A percentile compares a stretch with the other conserved stretches of the same genome.
Evolutionary conservation across 2,888 invertebrate species (phyloP).

Genomic region (Calephelis perditalis): DNA sequence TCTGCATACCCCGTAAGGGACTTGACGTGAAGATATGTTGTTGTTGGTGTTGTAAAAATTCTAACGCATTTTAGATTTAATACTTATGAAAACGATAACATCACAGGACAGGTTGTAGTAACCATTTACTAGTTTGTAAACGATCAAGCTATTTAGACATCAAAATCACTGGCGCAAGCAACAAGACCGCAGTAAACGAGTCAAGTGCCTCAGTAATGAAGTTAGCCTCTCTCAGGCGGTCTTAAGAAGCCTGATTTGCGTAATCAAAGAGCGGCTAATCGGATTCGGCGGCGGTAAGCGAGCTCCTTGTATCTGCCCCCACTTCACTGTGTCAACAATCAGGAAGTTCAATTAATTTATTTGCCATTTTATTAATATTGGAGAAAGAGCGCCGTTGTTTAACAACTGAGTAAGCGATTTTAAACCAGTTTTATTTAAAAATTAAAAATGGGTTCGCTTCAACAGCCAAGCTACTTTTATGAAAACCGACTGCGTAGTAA

Average conservation of each 20-base stretch:
- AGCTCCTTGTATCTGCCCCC: constrained; percentile 23
- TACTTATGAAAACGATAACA: no score
- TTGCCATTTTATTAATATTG: constrained; percentile 7
- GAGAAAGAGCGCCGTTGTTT: background rate
- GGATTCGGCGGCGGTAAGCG: constrained; percentile 29
- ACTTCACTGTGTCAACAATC: constrained; percentile 16
- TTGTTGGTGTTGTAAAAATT: no score
- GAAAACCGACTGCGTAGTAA: no score
- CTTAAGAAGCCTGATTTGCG: constrained; percentile 61
- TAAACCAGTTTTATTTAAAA: background rate
- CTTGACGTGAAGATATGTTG: no score
- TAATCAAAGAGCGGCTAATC: constrained; percentile 60
- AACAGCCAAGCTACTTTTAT: no score
- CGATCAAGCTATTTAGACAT: no score
- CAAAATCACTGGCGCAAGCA: constrained; percentile 16
- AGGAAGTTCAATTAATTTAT: constrained; percentile 1
- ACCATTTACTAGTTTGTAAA: no score
- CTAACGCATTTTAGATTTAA: no score
- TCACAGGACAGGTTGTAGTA: no score
- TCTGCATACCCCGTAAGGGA: no score
- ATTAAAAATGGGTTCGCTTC: no score
- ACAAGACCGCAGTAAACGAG: constrained; percentile 13
- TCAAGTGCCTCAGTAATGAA: constrained; percentile 42
- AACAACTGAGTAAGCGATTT: background rate
- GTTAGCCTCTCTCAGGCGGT: constrained; percentile 48